Evolutionary conservation across 1,140 invertebrate genomes (phyloP), one percentile per base, ranked within the genome.

Genomic region (Calephelis nemesis): DNA sequence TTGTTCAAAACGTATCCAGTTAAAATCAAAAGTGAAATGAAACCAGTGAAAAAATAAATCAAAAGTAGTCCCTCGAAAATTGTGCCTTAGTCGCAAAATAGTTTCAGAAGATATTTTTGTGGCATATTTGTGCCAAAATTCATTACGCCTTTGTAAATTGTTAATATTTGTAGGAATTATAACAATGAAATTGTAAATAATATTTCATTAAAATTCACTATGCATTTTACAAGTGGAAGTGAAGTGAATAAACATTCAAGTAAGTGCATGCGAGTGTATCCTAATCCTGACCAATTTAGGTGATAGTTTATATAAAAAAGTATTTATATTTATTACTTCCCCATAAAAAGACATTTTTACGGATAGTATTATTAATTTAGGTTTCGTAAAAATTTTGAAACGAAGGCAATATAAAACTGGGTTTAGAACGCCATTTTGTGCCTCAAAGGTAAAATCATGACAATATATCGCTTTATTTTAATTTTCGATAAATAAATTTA

Each of bases 321-420:
- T 85, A 87, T 87, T 86, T 89, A 88, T 91, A 91, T 91, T 91
- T 91, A 91, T 91, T 89, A 88, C 76, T 87, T 84, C 82, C 85
- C 84, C 82, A 80, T 83, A 89, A 87, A 45, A 91, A 91, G 87
- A 89, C 87, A 89, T 91, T 91, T 91, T 91, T 91, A 91, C 88
- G 86, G 85, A 91, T 91, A 89, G 88, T 91, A 91, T 91, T 91
- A 91, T 88, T 91, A 91, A 89, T 89, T 82, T 88, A 91, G 85
- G 86, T 80, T 86, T 87, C 83, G 79, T 84, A 81, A 82, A 85
- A 84, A 81, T 79, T 75, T 74, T 58, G 30, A 58, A 58, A 58
- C 64, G 73, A 79, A 77, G 88, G 87, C 88, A 84, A 83, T 83
- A 83, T 85, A 47, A 77, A 81, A 81, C 83, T 88, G 87, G 82